phyloP scores from a whole-genome alignment of 1,140 invertebrate genomes.

The Dreissena rostriformis region DNA sequence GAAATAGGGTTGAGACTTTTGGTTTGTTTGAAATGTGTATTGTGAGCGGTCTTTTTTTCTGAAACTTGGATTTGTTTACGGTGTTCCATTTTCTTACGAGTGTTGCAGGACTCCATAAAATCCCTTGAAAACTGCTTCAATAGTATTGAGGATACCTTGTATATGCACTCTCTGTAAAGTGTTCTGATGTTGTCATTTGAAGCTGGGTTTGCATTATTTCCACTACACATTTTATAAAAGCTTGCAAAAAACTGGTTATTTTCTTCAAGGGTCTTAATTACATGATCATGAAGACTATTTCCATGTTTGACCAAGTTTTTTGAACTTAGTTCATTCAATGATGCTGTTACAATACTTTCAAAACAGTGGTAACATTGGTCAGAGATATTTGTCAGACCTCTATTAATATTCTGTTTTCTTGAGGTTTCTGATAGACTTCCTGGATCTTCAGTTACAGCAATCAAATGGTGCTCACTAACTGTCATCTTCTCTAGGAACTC shows the following conservation, averaged over 20 bases:
- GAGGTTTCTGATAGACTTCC: conserved; percentile 6
- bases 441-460: conserved; percentile 10
- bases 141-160: conserved; percentile 7
- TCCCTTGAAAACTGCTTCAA: conserved; percentile 48
- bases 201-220: no score
- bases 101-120: conserved; percentile 7
- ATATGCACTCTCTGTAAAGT: no score
- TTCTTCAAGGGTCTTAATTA: no score
- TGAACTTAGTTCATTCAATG: no score
- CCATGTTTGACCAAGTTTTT: no score
- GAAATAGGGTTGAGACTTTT: conserved; percentile 1
- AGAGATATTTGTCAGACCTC: conserved; percentile 20
- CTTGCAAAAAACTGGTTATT: no score
- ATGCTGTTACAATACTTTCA: conserved; percentile 3
- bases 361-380: conserved; percentile 1
- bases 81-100: conserved; percentile 33
- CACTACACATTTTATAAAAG: no score
- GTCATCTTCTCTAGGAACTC: conserved; percentile 22
- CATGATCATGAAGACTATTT: no score
- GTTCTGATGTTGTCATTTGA: no score
- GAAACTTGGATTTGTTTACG: conserved; percentile 30
- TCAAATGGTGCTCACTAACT: conserved; percentile 22
- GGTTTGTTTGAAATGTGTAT: conserved; percentile 1
- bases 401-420: conserved; percentile 24
- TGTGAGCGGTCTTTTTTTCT: background rate